These are phyloP conservation scores for Andrena camellia DNA, from an alignment of 2,888 invertebrate species.

Conservation along the genomic window DNA sequence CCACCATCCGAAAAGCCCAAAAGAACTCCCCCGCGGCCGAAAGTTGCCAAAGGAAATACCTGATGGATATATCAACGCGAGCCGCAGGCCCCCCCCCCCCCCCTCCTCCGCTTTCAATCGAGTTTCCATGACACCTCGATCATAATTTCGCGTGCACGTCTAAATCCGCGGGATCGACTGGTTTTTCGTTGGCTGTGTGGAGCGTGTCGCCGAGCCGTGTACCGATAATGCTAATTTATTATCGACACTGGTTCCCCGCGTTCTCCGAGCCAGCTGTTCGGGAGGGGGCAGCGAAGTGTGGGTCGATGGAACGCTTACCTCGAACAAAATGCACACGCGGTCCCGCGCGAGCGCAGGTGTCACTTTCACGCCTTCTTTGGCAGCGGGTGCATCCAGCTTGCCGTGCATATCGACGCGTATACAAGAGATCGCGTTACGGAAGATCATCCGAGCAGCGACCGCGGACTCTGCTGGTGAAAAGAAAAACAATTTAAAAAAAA, in stretches of 20 bases:
- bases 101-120: neutral
- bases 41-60: neutral
- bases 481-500: too few species aligned
- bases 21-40: neutral
- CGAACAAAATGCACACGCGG: slow-evolving; percentile 23
- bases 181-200: neutral
- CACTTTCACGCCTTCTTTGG: slow-evolving; percentile 66
- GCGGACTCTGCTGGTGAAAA: slow-evolving; percentile 15
- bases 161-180: slow-evolving; percentile 32
- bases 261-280: slow-evolving; percentile 4
- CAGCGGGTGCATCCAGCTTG: slow-evolving; percentile 46
- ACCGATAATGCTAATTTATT: slow-evolving; percentile 50
- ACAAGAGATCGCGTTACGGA: slow-evolving; percentile 32
- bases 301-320: slow-evolving; percentile 25
- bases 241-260: slow-evolving; percentile 31
- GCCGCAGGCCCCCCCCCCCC: neutral
- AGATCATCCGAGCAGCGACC: slow-evolving; percentile 17
- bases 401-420: neutral
- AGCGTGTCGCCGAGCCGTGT: slow-evolving; percentile 12
- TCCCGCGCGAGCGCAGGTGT: slow-evolving; percentile 41
- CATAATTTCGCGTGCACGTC: slow-evolving; percentile 46
- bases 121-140: slow-evolving; percentile 13
- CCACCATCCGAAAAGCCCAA: too few species aligned
- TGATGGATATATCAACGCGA: neutral
- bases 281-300: slow-evolving; percentile 3